These are phyloP conservation scores for Ethmia dodecea DNA, from an alignment of 2,888 invertebrate species.

Conservation along the genomic window DNA sequence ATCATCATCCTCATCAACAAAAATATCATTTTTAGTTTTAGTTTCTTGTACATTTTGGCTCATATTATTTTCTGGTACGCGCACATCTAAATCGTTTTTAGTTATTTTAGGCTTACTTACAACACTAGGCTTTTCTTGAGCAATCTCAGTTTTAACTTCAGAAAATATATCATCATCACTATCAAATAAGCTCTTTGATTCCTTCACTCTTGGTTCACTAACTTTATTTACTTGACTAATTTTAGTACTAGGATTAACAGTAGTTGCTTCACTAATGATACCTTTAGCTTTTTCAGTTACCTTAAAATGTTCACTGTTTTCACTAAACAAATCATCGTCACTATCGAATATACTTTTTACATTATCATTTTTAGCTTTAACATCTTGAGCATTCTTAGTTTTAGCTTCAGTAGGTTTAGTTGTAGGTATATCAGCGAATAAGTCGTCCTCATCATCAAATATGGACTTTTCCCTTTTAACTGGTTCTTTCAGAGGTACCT, in stretches of 20 bases:
- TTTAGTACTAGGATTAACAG: background rate
- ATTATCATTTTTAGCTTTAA: slow-evolving; percentile 5
- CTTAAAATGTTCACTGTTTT: slow-evolving; percentile 1
- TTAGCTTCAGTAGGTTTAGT: slow-evolving; percentile 3
- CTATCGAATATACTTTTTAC: slow-evolving; percentile 40
- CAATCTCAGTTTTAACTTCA: slow-evolving; percentile 18
- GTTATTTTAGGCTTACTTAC: background rate
- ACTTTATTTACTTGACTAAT: too few species aligned
- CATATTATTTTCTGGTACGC: too few species aligned
- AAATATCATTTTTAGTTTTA: background rate
- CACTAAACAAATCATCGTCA: slow-evolving; percentile 21
- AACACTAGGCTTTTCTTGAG: slow-evolving; percentile 19
- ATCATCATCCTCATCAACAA: slow-evolving; percentile 13
- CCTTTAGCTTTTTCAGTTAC: background rate
- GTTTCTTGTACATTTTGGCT: background rate
- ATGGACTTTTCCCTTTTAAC: slow-evolving; percentile 37
- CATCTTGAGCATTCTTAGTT: background rate
- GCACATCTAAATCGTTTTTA: background rate
- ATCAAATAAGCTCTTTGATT: slow-evolving; percentile 35
- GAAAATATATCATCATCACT: slow-evolving; percentile 43
- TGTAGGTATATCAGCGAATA: slow-evolving; percentile 31
- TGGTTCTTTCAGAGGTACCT: slow-evolving; percentile 27
- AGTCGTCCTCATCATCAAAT: slow-evolving; percentile 52
- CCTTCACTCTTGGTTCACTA: too few species aligned
- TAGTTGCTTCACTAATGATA: background rate